phyloP scores from a whole-genome alignment of 2,888 invertebrate genomes.

The Exephanes ischioxanthus region DNA sequence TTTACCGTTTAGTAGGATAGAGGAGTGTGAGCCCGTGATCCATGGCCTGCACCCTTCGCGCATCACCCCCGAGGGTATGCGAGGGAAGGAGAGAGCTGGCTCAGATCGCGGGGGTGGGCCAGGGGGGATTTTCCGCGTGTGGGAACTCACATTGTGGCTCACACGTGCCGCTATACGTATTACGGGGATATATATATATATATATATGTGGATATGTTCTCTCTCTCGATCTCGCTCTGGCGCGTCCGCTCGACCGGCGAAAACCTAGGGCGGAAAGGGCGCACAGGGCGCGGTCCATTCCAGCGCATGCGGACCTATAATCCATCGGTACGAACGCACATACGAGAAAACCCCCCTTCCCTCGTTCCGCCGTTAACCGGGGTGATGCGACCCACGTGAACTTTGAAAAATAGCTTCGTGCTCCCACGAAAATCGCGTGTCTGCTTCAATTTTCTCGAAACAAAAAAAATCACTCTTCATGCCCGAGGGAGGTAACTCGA shows the following conservation, averaged over 20 bases:
- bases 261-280: constrained; percentile 75
- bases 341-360: constrained; percentile 28
- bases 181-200: constrained; percentile 65
- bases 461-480: constrained; percentile 17
- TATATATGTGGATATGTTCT: constrained; percentile 29
- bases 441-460: constrained; percentile 11
- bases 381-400: constrained; percentile 35
- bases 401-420: constrained; percentile 66
- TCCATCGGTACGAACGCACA: constrained; percentile 68
- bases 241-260: constrained; percentile 58
- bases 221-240: constrained; percentile 66
- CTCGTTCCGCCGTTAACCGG: constrained; percentile 28
- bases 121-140: constrained; percentile 78
- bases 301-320: constrained; percentile 81
- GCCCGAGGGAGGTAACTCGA: neutral
- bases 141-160: constrained; percentile 87
- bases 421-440: constrained; percentile 39
- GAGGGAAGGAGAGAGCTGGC: neutral
- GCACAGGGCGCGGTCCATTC: constrained; percentile 82
- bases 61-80: constrained; percentile 29
- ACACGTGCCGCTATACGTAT: constrained; percentile 86
- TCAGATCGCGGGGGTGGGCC: constrained; percentile 58
- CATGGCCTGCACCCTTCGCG: constrained; percentile 74
- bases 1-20: constrained; percentile 84
- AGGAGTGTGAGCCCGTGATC: constrained; percentile 82